Percentiles rank a stretch among this genome's conserved stretches.
phyloP scores from a whole-genome alignment of 2,113 vertebrate genomes.

The Octodon degus region DNA sequence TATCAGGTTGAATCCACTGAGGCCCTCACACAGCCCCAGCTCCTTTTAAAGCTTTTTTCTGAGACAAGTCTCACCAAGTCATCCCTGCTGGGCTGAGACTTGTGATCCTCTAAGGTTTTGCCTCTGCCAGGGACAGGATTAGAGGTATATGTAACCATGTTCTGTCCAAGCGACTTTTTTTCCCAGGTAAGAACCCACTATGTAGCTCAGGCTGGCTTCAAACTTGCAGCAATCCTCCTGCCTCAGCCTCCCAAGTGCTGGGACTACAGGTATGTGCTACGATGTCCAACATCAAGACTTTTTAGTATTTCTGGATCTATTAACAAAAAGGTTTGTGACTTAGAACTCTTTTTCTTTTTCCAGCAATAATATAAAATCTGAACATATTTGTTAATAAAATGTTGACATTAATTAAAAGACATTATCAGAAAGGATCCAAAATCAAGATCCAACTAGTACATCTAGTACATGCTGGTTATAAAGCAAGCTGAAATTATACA shows the following conservation, averaged over 20 bases:
- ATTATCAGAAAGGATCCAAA: background rate
- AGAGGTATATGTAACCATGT: background rate
- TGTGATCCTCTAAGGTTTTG: background rate
- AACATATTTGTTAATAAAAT: conserved; percentile 21
- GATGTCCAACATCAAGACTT: background rate
- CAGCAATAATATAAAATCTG: background rate
- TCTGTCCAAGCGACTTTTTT: background rate
- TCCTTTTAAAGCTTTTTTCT: background rate
- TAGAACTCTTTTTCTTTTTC: background rate
- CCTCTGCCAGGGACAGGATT: background rate
- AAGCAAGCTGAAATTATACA: background rate
- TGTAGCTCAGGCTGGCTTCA: background rate
- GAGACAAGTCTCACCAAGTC: background rate
- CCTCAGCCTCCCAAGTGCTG: background rate
- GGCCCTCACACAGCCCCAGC: background rate
- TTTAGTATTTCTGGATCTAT: background rate
- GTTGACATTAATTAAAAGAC: background rate
- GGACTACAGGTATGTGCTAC: background rate
- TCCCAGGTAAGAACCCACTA: background rate
- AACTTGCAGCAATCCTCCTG: background rate
- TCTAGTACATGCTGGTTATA: background rate
- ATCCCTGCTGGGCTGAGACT: background rate
- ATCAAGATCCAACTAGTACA: background rate
- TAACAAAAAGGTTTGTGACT: conserved; percentile 14
- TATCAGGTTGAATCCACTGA: background rate